phyloP scores from a whole-genome alignment of 2,113 vertebrate genomes.

The Meleagris gallopavo region DNA sequence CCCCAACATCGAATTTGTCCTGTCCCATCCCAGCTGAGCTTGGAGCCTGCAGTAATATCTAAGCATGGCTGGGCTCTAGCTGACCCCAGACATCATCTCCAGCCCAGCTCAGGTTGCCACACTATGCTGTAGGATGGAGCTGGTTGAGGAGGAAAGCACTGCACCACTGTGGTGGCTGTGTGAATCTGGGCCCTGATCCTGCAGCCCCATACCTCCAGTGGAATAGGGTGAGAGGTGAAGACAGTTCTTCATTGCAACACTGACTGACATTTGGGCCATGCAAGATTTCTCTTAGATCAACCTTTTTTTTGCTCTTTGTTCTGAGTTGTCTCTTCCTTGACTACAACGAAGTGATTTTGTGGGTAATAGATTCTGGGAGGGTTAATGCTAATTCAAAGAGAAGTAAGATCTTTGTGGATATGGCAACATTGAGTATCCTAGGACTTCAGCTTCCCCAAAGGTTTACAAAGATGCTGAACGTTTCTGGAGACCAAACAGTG shows the following conservation, averaged over 20 bases:
- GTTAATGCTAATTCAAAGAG: neutral
- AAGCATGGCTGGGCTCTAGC: neutral
- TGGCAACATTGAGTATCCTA: neutral
- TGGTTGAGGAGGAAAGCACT: accelerated
- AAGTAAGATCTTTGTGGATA: neutral
- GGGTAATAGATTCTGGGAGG: neutral
- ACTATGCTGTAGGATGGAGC: neutral
- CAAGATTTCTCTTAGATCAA: neutral
- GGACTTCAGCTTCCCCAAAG: neutral
- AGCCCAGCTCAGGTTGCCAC: accelerated
- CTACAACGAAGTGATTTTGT: neutral
- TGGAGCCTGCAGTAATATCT: accelerated
- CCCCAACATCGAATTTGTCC: accelerated
- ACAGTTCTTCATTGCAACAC: neutral
- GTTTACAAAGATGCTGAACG: too few species aligned
- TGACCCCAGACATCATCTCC: accelerated
- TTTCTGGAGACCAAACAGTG: too few species aligned
- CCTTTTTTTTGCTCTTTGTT: neutral
- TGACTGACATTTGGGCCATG: accelerated
- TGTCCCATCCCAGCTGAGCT: accelerated
- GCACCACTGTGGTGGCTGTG: accelerated
- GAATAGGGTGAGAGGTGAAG: neutral
- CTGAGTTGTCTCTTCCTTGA: neutral
- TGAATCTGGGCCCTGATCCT: accelerated
- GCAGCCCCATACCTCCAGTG: accelerated